Conservation (phyloP, 2,888 invertebrate species). For the Tipula helvola region DNA sequence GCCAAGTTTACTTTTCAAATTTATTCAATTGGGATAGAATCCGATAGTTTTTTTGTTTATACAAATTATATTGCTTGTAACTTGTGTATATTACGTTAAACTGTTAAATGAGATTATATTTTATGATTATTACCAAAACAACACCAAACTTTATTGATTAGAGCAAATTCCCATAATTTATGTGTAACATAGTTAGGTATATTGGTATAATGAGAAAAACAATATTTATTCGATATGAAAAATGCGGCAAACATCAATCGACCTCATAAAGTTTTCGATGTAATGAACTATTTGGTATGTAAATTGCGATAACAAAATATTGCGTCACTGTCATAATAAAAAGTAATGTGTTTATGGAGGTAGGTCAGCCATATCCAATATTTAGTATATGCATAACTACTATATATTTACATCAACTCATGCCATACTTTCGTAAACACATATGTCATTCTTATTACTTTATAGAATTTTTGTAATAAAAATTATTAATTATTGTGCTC, state of each 20-base stretch:
- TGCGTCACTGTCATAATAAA: neutral
- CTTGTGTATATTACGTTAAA: too few species aligned
- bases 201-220: too few species aligned
- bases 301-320: neutral
- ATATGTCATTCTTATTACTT: neutral
- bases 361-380: neutral
- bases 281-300: neutral
- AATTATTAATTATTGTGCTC: neutral
- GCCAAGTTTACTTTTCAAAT: too few species aligned
- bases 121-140: neutral
- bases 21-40: too few species aligned
- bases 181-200: neutral
- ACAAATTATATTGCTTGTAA: too few species aligned
- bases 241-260: neutral
- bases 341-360: neutral
- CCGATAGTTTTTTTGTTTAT: too few species aligned
- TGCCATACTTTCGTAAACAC: neutral
- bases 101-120: neutral
- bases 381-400: neutral
- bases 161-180: neutral
- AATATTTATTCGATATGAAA: neutral
- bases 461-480: neutral
- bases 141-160: neutral
- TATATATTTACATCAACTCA: neutral
- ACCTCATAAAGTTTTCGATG: neutral